Evolutionary conservation across 2,113 vertebrate genomes (phyloP), one percentile per base, ranked within the genome.

Genomic region (Chinchilla lanigera): DNA sequence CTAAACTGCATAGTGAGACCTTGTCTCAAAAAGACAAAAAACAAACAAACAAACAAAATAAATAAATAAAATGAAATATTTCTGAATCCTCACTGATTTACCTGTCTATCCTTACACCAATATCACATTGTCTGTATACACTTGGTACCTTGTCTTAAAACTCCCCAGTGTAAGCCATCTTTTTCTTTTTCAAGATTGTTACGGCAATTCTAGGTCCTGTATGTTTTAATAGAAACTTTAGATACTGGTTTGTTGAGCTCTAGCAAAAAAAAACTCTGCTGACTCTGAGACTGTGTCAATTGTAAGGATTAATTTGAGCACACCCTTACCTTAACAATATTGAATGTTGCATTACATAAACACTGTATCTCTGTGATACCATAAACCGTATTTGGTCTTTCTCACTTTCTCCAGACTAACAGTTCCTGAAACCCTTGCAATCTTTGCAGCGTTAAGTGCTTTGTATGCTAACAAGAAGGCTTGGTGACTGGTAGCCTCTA

Each of bases 351-450:
- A 17, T 19, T 33, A 44, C 56, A 12, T 2, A 11, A 60, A 38
- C 61, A 47, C 0, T 0, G 35, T 0, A 1, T 10, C 8, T 69
- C 14, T 38, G 10, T 20, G n/a, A 71, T 10, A 71, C 20, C 30
- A 16, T 61, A 33, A 50, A 80, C 24, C n/a, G 12, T 17, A 80
- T 12, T 52, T 52, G 73, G 58, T 38, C 73, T 63, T 38, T 92
- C 78, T 81, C 2, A 16, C 19, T 47, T 19, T 16, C n/a, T 65
- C 47, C 44, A 80, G 73, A 50, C 41, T 38, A 20, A 67, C 4
- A 63, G 69, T 71, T 75, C 38, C 73, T n/a, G 22, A 65, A 77
- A 77, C 28, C 7, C 35, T n/a, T 65, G 33, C n/a, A 60, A n/a
- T 77, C 56, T 80, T 10, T 17, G 0, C 8, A 80, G 41, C 17